Evolutionary conservation across 2,113 vertebrate species (phyloP).

Genomic region (Corvus moneduloides): DNA sequence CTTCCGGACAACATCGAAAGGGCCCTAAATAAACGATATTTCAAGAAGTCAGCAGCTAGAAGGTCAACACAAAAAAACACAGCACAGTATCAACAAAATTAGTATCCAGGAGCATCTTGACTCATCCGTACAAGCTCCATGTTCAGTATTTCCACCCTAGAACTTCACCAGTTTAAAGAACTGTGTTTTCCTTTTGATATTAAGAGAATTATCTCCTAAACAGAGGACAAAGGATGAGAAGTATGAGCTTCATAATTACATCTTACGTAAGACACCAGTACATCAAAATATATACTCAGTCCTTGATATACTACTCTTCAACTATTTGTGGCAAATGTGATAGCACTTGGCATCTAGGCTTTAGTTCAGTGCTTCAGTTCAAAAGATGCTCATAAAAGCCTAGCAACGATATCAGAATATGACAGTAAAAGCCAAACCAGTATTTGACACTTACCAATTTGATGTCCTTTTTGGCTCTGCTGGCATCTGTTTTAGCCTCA

Average conservation of each 20-base stretch:
- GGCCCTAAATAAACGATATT: conserved; percentile 75
- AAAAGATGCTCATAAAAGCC: not conserved
- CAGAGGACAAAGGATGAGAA: not conserved
- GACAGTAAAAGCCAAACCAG: not conserved
- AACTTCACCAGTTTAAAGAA: not conserved
- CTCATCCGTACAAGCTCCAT: not conserved
- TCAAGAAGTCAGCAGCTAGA: not conserved
- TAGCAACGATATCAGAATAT: not conserved
- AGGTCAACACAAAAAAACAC: not conserved
- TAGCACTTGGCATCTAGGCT: not conserved
- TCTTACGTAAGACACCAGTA: not conserved
- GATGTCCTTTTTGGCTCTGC: conserved; percentile 89
- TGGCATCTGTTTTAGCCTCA: conserved; percentile 87
- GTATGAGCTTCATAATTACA: not conserved
- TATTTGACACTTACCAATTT: conserved; percentile 77
- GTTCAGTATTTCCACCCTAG: not conserved
- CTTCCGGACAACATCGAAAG: conserved; percentile 94
- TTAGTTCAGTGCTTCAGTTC: not conserved
- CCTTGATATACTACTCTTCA: not conserved
- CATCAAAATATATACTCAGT: not conserved
- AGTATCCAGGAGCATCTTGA: not conserved
- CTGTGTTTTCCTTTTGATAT: not conserved
- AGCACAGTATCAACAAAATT: not conserved
- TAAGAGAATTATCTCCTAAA: not conserved
- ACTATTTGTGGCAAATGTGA: not conserved